Conservation (phyloP, 2,888 invertebrate species). For the Eupithecia vulgata region DNA sequence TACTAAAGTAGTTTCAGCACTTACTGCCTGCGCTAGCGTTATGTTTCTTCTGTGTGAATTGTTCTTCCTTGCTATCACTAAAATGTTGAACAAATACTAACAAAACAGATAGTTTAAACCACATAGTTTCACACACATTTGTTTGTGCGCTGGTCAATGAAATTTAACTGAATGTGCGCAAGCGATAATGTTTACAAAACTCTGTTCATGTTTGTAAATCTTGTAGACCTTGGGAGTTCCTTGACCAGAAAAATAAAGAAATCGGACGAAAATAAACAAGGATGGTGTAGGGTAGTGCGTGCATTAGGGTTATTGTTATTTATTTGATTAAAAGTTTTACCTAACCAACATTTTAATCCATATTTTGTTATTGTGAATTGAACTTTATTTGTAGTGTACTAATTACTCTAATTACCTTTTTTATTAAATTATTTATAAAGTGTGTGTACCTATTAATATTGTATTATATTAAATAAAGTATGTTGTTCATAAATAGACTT, state of each 20-base stretch:
- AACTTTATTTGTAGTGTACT: not conserved
- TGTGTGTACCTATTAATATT: too few species aligned
- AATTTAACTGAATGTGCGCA: not conserved
- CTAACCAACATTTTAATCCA: too few species aligned
- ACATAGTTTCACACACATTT: slow-evolving; percentile 18
- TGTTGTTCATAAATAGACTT: too few species aligned
- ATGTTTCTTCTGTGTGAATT: not conserved
- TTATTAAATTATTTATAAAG: too few species aligned
- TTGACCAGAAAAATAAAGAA: not conserved
- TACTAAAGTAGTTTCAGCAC: not conserved
- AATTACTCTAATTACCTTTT: too few species aligned
- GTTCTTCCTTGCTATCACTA: slow-evolving; percentile 9
- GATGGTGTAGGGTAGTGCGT: not conserved
- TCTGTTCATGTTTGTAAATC: not conserved
- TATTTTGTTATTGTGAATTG: not conserved
- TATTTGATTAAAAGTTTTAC: too few species aligned
- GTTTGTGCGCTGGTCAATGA: slow-evolving; percentile 8
- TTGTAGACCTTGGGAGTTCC: not conserved
- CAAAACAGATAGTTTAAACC: slow-evolving; percentile 13
- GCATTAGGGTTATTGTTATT: too few species aligned
- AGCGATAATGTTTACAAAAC: slow-evolving; percentile 22
- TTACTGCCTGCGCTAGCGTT: not conserved
- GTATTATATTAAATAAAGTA: too few species aligned
- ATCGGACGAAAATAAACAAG: not conserved
- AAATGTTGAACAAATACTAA: slow-evolving; percentile 6